Evolutionary conservation across 2,797 vertebrate genomes (phyloP).

Genomic region (Thripadectes ignobilis): DNA sequence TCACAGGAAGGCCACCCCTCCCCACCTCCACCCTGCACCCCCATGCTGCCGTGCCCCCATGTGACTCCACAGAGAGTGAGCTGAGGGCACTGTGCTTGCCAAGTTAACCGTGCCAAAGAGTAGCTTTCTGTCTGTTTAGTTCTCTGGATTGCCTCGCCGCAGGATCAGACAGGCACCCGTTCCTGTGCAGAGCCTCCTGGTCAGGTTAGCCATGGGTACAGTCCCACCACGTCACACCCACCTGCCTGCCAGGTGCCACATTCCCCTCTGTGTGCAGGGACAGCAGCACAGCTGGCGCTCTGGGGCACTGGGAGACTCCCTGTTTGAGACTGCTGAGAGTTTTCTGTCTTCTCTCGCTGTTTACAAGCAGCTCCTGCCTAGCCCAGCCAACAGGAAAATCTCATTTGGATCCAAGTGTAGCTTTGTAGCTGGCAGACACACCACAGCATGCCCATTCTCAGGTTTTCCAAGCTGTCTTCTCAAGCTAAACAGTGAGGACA

Average conservation of each 20-base stretch:
- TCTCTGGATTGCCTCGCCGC: rapidly evolving
- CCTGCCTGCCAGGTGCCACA: not conserved
- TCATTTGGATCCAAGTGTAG: not conserved
- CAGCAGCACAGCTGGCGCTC: not conserved
- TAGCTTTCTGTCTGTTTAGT: not conserved
- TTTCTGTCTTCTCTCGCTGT: slow-evolving; percentile 61
- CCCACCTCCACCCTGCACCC: not conserved
- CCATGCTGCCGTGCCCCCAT: not conserved
- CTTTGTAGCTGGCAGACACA: not conserved
- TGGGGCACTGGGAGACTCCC: slow-evolving; percentile 66
- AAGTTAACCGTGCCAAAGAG: not conserved
- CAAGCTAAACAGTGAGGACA: not conserved
- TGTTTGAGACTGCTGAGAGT: slow-evolving; percentile 50
- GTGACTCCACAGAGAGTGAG: rapidly evolving
- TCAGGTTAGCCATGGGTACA: not conserved
- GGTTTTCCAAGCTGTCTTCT: not conserved
- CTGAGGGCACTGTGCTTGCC: not conserved
- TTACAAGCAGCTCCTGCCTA: not conserved
- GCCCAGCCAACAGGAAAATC: not conserved
- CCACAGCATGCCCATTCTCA: not conserved
- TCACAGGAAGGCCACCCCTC: not conserved
- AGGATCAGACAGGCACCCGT: rapidly evolving
- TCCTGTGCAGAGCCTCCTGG: not conserved
- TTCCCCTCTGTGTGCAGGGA: slow-evolving; percentile 33
- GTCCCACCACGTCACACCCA: not conserved